phyloP scores from a whole-genome alignment of 2,113 vertebrate species.

The Anas platyrhynchos region DNA sequence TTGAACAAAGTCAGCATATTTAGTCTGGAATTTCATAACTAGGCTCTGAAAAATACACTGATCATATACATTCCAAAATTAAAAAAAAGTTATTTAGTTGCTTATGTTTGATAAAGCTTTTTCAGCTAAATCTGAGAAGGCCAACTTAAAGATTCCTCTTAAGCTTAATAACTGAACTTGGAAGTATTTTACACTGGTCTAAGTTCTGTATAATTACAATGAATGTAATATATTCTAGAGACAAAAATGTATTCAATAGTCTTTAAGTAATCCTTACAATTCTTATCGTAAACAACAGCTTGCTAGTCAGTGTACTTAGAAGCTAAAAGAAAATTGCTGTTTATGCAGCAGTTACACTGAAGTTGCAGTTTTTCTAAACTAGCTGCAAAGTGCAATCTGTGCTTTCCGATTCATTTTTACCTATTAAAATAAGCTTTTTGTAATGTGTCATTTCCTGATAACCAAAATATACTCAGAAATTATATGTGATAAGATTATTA shows the following conservation, averaged over 20 bases:
- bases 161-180: fast-evolving
- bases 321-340: neutral
- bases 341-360: neutral
- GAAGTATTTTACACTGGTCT: neutral
- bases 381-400: neutral
- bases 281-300: neutral
- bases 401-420: neutral
- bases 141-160: neutral
- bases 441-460: neutral
- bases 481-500: too few relatives aligned
- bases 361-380: neutral
- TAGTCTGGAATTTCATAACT: neutral
- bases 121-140: neutral
- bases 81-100: neutral
- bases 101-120: neutral
- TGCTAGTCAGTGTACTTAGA: neutral
- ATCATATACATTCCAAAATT: neutral
- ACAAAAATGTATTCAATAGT: neutral
- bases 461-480: neutral
- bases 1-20: neutral
- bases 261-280: neutral
- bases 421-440: neutral
- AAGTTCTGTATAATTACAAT: neutral
- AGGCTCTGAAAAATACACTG: neutral
- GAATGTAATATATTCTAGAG: neutral